Evolutionary conservation across 2,113 vertebrate species (phyloP).

Genomic region (Microcebus griseorufus): DNA sequence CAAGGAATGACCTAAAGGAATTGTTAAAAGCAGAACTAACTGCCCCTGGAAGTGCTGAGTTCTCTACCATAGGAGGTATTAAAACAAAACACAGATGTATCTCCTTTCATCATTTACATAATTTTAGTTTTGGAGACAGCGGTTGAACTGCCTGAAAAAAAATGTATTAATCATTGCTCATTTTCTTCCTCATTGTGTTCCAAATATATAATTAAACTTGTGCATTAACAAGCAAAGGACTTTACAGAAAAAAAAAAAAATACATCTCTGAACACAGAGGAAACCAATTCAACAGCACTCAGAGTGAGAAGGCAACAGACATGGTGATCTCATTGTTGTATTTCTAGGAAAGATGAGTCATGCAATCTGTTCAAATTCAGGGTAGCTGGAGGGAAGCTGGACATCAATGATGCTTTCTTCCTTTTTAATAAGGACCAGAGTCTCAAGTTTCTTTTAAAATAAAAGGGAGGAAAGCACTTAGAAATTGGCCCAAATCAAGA

Average conservation of each 20-base stretch:
- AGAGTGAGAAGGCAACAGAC: constrained; percentile 74
- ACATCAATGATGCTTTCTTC: constrained; percentile 56
- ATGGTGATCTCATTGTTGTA: constrained; percentile 79
- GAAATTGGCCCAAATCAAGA: constrained; percentile 45
- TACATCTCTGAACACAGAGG: constrained; percentile 34
- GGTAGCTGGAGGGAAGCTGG: constrained; percentile 70
- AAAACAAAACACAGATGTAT: background rate
- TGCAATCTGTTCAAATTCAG: constrained; percentile 69
- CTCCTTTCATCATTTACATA: background rate
- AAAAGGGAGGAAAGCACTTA: constrained; percentile 55
- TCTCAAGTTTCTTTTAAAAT: constrained; percentile 65
- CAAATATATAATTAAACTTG: constrained; percentile 50
- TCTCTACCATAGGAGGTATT: background rate
- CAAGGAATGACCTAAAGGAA: background rate
- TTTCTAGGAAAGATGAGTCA: constrained; percentile 87
- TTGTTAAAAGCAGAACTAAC: background rate
- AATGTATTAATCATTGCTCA: background rate
- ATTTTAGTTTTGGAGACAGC: constrained; percentile 17
- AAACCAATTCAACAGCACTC: constrained; percentile 59
- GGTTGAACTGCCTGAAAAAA: background rate
- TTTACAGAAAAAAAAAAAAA: constrained; percentile 64
- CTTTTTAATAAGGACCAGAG: constrained; percentile 43
- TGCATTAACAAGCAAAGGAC: constrained; percentile 59
- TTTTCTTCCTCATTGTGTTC: constrained; percentile 41
- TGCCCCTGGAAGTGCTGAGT: background rate